Conservation (phyloP, 2,797 vertebrate genomes). For the Syngnathus rostellatus region DNA sequence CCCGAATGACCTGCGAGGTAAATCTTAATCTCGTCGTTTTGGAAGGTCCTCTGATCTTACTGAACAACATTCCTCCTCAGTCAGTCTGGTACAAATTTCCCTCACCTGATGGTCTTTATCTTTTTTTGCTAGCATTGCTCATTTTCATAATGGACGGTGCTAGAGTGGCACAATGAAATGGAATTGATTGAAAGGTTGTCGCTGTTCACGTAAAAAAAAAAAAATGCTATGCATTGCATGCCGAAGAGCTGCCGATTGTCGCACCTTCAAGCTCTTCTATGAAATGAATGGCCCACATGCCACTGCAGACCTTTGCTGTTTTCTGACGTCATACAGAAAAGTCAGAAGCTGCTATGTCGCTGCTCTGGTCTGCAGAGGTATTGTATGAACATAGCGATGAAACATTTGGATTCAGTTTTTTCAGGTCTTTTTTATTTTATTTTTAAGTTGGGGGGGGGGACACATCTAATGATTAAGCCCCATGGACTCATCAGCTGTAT, state of each 20-base stretch:
- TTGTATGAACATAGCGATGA: constrained; percentile 64
- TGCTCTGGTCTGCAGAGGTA: constrained; percentile 73
- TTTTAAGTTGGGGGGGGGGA: background rate
- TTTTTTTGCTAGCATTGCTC: constrained; percentile 33
- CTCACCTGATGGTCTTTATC: background rate
- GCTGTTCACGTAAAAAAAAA: constrained; percentile 37
- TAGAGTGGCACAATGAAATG: constrained; percentile 62
- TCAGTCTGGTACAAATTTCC: constrained; percentile 21
- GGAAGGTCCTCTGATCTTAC: constrained; percentile 9
- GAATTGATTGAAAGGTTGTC: constrained; percentile 25
- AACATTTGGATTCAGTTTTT: constrained; percentile 56
- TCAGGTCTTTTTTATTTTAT: constrained; percentile 29
- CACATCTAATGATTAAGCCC: constrained; percentile 24
- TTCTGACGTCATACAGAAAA: constrained; percentile 80
- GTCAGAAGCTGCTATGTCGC: constrained; percentile 74
- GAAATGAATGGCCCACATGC: constrained; percentile 28
- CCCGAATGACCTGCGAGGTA: constrained; percentile 5
- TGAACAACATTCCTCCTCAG: constrained; percentile 41
- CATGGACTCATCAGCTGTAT: constrained; percentile 40
- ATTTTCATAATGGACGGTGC: constrained; percentile 61
- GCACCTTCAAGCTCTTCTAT: constrained; percentile 37
- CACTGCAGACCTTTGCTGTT: constrained; percentile 71
- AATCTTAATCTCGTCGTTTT: background rate
- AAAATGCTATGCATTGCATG: constrained; percentile 76
- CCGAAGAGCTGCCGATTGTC: constrained; percentile 69